These are phyloP conservation scores for Sternarchorhynchus goeldii DNA, from an alignment of 2,797 vertebrate genomes.

Conservation along the genomic window DNA sequence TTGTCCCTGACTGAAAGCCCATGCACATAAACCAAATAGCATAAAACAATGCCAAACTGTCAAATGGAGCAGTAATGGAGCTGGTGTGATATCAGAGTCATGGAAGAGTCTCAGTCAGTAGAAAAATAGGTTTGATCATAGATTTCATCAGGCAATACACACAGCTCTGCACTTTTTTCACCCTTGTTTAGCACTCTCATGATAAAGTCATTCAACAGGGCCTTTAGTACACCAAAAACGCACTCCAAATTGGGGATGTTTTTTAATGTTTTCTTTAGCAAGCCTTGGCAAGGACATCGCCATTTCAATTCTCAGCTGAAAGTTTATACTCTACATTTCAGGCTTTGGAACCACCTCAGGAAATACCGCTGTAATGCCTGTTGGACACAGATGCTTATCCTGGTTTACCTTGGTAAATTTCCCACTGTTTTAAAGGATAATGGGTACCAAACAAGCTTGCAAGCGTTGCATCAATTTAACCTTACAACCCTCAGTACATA, in stretches of 20 bases:
- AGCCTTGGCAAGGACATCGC: constrained; percentile 58
- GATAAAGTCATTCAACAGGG: constrained; percentile 12
- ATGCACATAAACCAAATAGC: constrained; percentile 57
- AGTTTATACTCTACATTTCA: constrained; percentile 70
- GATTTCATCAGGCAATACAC: constrained; percentile 28
- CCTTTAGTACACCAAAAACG: constrained; percentile 33
- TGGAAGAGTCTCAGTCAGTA: constrained; percentile 23
- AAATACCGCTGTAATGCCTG: constrained; percentile 62
- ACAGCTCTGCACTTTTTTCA: background rate
- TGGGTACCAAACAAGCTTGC: constrained; percentile 57
- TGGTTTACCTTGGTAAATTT: constrained; percentile 71
- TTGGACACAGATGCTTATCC: constrained; percentile 61
- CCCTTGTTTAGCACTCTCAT: background rate
- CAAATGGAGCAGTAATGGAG: constrained; percentile 36
- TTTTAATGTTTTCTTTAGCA: constrained; percentile 47
- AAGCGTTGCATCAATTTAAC: constrained; percentile 45
- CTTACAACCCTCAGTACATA: constrained; percentile 6
- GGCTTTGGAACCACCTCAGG: constrained; percentile 59
- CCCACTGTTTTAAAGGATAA: constrained; percentile 46
- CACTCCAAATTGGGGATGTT: constrained; percentile 25
- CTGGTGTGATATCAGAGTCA: constrained; percentile 21
- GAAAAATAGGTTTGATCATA: constrained; percentile 4
- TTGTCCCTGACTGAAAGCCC: constrained; percentile 52
- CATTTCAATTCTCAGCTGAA: constrained; percentile 56
- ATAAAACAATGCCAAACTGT: constrained; percentile 48